Conservation (phyloP, 2,113 vertebrate genomes). For the Dendrocopos noguchii region DNA sequence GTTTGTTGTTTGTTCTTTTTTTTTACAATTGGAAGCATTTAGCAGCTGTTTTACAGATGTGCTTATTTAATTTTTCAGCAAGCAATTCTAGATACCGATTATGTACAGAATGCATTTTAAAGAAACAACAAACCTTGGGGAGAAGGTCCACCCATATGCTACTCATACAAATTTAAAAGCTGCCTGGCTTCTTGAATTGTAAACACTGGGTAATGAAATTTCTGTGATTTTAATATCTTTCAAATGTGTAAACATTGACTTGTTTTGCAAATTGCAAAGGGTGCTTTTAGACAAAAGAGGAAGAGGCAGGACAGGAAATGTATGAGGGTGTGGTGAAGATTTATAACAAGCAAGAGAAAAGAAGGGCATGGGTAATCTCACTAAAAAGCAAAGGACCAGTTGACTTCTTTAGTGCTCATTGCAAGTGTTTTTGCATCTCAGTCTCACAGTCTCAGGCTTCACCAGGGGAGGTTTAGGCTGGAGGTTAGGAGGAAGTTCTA, state of each 20-base stretch:
- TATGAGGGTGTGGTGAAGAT: background rate
- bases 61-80: conserved; percentile 63
- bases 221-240: conserved; percentile 54
- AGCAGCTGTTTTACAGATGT: conserved; percentile 51
- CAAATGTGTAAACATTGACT: conserved; percentile 19
- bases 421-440: background rate
- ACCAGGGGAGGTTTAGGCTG: no score
- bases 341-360: background rate
- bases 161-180: conserved; percentile 66
- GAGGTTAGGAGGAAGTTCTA: no score
- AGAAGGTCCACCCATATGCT: conserved; percentile 33
- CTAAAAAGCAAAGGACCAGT: background rate
- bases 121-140: background rate
- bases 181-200: conserved; percentile 39
- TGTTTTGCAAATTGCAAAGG: background rate
- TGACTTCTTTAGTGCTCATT: background rate
- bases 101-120: conserved; percentile 45
- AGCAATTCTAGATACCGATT: conserved; percentile 40
- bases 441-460: no score
- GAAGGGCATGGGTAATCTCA: background rate
- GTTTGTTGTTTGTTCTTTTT: background rate
- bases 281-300: background rate
- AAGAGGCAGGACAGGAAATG: background rate
- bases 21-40: conserved; percentile 3
- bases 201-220: conserved; percentile 55